A percentile compares a stretch with the other conserved stretches of the same genome.
phyloP scores from a whole-genome alignment of 1,140 invertebrate species.

The Procambarus clarkii region DNA sequence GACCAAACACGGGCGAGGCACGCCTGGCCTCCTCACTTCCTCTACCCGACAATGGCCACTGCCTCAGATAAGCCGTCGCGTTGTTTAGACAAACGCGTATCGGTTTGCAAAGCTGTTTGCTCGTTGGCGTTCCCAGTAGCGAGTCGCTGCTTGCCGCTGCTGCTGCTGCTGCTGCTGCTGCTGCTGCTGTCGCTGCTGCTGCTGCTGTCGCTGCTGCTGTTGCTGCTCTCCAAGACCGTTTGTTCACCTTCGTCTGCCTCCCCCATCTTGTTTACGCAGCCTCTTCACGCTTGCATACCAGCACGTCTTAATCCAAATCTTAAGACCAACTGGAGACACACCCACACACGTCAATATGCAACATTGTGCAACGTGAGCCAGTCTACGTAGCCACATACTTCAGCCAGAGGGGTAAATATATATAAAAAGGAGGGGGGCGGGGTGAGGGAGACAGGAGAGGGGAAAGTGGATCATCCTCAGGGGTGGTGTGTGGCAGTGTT shows the following conservation, averaged over 20 bases:
- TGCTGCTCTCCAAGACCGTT: background rate
- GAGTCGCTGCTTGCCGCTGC: background rate
- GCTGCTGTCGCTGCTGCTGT: background rate
- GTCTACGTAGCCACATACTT: background rate
- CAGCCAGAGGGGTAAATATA: background rate
- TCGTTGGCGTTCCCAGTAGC: background rate
- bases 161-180: background rate
- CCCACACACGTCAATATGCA: background rate
- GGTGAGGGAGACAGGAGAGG: background rate
- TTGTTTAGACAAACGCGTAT: conserved; percentile 4
- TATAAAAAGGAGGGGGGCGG: background rate
- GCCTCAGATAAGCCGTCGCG: background rate
- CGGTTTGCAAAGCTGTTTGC: conserved; percentile 13
- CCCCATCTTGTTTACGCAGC: background rate
- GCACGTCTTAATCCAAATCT: background rate
- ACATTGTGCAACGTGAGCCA: background rate
- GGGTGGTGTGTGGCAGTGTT: background rate
- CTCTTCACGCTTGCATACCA: background rate
- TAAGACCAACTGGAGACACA: background rate
- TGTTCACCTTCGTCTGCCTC: background rate
- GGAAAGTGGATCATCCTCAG: background rate
- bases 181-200: background rate
- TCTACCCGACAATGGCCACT: background rate
- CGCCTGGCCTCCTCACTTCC: background rate
- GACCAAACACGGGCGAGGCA: background rate